These are phyloP conservation scores for Cyclina sinensis DNA, from an alignment of 1,140 invertebrate genomes.

Conservation along the genomic window DNA sequence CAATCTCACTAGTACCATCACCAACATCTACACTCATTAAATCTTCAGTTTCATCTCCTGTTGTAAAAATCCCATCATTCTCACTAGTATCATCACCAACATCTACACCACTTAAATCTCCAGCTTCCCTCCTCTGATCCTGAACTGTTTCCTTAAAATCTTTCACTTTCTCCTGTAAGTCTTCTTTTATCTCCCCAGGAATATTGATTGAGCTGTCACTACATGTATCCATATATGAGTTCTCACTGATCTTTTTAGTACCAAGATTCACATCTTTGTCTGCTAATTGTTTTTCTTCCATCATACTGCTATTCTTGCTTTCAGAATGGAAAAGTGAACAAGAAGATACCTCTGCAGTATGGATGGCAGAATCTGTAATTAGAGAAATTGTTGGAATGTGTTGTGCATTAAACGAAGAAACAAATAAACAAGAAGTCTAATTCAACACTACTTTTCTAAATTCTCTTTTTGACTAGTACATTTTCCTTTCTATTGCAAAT, in stretches of 20 bases:
- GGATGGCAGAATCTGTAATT: neutral
- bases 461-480: no score
- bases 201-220: neutral
- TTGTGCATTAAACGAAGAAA: no score
- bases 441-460: no score
- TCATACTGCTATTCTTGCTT: neutral
- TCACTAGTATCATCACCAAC: neutral
- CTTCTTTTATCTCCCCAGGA: neutral
- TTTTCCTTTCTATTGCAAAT: no score
- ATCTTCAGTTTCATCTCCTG: slow-evolving; percentile 15
- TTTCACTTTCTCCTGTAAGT: neutral
- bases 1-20: no score
- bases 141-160: no score
- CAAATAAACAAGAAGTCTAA: no score
- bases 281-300: neutral
- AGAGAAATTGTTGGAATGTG: no score
- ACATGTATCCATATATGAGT: neutral
- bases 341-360: neutral
- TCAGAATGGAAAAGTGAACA: no score
- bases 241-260: neutral
- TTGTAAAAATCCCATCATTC: no score
- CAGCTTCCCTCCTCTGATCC: no score
- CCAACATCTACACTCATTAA: slow-evolving; percentile 18
- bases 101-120: neutral
- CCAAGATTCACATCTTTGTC: neutral